Conservation (phyloP, 2,113 vertebrate species). For the Campylorhamphus procurvoides region DNA sequence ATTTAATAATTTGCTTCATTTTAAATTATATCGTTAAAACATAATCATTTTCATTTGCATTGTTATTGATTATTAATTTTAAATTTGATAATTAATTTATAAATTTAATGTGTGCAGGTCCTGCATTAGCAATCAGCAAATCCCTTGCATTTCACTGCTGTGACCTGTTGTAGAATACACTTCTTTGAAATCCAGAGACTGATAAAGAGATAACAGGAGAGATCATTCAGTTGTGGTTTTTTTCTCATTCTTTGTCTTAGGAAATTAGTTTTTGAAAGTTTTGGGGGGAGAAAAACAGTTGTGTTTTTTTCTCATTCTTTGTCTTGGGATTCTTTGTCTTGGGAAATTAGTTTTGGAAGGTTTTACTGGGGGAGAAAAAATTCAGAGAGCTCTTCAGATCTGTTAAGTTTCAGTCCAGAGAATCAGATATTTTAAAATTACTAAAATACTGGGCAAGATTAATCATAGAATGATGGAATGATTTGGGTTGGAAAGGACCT, state of each 20-base stretch:
- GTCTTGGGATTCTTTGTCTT: too few species aligned
- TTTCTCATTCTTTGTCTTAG: neutral
- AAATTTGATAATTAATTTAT: neutral
- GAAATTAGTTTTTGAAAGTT: neutral
- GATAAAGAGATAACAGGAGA: neutral
- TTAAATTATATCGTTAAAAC: neutral
- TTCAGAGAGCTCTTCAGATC: neutral
- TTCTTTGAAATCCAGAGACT: neutral
- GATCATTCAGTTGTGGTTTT: neutral
- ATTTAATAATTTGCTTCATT: neutral
- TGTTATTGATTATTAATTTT: neutral
- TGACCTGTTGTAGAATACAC: neutral
- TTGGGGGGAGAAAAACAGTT: neutral
- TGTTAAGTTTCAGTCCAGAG: neutral
- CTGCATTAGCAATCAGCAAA: neutral
- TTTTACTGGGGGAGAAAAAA: neutral
- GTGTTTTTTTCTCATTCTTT: neutral
- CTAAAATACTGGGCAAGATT: neutral
- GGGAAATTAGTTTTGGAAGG: neutral
- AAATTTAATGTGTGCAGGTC: neutral
- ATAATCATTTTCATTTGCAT: neutral
- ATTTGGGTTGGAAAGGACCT: neutral
- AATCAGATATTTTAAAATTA: neutral
- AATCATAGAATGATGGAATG: neutral
- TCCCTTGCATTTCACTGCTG: neutral